A percentile compares a stretch with the other conserved stretches of the same genome.
phyloP scores from a whole-genome alignment of 2,113 vertebrate species.

The Oreocharis arfaki region DNA sequence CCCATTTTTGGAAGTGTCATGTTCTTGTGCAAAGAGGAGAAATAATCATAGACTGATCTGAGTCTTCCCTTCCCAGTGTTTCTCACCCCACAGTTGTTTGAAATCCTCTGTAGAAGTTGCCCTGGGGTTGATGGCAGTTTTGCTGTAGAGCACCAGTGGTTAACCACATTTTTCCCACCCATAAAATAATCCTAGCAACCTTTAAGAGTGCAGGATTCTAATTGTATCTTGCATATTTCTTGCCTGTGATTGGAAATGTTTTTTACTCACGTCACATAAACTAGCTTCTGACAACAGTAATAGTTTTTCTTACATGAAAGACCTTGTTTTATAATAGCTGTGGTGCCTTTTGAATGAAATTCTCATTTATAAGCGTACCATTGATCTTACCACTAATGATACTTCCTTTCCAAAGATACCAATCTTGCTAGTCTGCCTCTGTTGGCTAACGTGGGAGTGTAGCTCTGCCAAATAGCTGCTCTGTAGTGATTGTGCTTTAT shows the following conservation, averaged over 20 bases:
- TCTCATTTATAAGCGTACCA: neutral
- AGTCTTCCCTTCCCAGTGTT: neutral
- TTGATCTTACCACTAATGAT: neutral
- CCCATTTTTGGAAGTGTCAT: neutral
- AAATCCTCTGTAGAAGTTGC: neutral
- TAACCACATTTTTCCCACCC: rapidly evolving
- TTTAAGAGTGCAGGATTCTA: neutral
- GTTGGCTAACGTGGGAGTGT: neutral
- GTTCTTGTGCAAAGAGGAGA: neutral
- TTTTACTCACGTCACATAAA: neutral
- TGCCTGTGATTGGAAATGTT: neutral
- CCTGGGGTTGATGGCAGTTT: neutral
- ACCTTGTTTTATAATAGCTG: neutral
- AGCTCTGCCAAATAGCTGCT: neutral
- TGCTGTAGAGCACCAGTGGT: neutral
- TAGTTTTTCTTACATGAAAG: neutral
- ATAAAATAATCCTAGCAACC: neutral
- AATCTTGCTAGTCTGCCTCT: neutral
- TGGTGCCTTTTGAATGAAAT: neutral
- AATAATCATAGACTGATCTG: neutral
- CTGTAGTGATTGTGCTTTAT: neutral
- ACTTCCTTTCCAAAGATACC: neutral
- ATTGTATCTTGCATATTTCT: neutral
- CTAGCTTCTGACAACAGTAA: neutral
- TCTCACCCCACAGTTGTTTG: neutral